Evolutionary conservation across 1,140 invertebrate genomes (phyloP), one percentile per base, ranked within the genome.

Genomic region (Xylocopa sonorina): DNA sequence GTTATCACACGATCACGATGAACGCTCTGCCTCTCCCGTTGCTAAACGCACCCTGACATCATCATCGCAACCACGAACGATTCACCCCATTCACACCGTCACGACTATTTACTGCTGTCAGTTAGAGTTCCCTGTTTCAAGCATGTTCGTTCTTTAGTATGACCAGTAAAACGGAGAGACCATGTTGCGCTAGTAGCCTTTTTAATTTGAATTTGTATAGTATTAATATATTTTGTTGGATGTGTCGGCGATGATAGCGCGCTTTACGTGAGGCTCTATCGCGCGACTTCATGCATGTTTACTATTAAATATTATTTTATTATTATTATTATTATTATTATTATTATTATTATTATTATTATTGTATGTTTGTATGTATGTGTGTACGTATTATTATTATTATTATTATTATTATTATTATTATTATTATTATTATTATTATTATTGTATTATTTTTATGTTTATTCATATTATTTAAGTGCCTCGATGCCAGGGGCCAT

Each of bases 181-280:
- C 62, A 62, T 68, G 60, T 74, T 63, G 69, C 66, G 50, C 38
- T 72, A 64, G 67, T 58, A 53, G 73, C 76, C 32, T 72, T 71
- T 46, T 74, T 48, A 57, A 74, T 76, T 75, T 46, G 82, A 84
- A 71, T n/a, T n/a, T 60, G 57, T 87, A 92, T 91, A 91, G 89
- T 92, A 92, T 91, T 92, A 92, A 91, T 91, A 90, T 91, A 92
- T 91, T 91, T 92, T 92, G 91, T 92, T 92, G 88, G 88, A 91
- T 89, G 89, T 85, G 85, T 89, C 86, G 88, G 75, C 75, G 84
- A 80, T 57, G 21, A 67, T 71, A 77, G 78, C 60, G n/a, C 81
- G 60, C 58, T 32, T n/a, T 32, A 24, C 0, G 29, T 3, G 9
- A 58, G 29, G 18, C 9, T 58, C 0, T 3, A 2, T 7, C 18